Evolutionary conservation across 2,888 invertebrate genomes (phyloP).

Genomic region (Amiota communis): DNA sequence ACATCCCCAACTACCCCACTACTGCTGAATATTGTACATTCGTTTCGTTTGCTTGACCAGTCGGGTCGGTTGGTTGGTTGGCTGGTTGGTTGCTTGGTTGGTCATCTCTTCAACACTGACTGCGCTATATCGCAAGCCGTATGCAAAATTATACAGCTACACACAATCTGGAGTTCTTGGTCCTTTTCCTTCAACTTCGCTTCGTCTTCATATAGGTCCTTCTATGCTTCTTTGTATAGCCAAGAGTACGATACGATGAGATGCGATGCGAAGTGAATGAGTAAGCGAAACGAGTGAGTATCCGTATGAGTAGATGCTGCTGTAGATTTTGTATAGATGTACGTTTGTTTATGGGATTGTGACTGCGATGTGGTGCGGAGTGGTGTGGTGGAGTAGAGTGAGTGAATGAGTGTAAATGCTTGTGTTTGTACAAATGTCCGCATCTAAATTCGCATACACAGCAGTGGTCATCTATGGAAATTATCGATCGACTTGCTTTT

Average conservation of each 20-base stretch:
- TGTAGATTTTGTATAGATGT: constrained; percentile 18
- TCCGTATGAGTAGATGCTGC: constrained; percentile 33
- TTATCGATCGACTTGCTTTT: constrained; percentile 73
- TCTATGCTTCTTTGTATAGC: constrained; percentile 31
- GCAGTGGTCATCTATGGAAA: constrained; percentile 73
- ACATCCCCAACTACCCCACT: background rate
- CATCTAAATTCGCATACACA: constrained; percentile 70
- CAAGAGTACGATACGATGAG: constrained; percentile 28
- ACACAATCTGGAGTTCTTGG: constrained; percentile 41
- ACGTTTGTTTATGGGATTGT: no score
- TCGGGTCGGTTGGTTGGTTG: background rate
- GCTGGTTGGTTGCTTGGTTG: background rate
- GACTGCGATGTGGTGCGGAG: no score
- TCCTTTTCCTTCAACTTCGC: constrained; percentile 68
- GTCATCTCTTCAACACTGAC: constrained; percentile 23
- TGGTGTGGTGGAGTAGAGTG: constrained; percentile 21
- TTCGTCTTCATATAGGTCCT: constrained; percentile 46
- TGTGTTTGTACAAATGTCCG: constrained; percentile 65
- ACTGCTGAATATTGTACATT: background rate
- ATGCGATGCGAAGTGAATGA: constrained; percentile 2
- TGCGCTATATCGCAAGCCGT: constrained; percentile 70
- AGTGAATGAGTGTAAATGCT: constrained; percentile 42
- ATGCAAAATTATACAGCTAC: constrained; percentile 71
- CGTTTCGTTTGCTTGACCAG: constrained; percentile 3
- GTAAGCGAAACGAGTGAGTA: constrained; percentile 6